Conservation (phyloP, 2,888 invertebrate species). For the Strigamia maritima region DNA sequence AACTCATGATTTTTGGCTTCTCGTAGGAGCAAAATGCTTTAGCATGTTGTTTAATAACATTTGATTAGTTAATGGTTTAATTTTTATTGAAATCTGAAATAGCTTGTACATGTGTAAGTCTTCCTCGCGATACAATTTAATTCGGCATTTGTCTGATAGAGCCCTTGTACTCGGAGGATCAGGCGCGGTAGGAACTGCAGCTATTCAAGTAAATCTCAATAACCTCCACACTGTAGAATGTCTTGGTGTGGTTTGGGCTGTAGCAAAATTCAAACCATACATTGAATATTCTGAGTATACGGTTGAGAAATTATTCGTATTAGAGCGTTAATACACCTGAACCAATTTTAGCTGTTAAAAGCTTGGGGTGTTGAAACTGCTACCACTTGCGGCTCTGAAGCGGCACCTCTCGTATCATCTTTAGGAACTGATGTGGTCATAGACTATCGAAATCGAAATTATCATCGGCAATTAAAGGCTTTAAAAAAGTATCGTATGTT, state of each 20-base stretch:
- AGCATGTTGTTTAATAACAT: too few relatives aligned
- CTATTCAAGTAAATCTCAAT: constrained; percentile 67
- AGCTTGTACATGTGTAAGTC: background rate
- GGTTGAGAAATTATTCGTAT: too few relatives aligned
- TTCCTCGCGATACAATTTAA: constrained; percentile 31
- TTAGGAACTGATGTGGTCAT: constrained; percentile 70
- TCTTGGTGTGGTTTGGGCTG: too few relatives aligned
- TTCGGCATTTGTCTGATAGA: constrained; percentile 48
- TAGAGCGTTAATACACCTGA: too few relatives aligned
- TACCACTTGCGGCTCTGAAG: constrained; percentile 71
- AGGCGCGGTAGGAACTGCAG: constrained; percentile 85
- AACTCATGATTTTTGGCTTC: too few relatives aligned
- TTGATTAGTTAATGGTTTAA: too few relatives aligned
- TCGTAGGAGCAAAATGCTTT: too few relatives aligned
- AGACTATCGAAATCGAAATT: constrained; percentile 68
- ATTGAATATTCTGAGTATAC: too few relatives aligned
- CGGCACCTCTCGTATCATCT: constrained; percentile 61
- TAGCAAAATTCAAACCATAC: too few relatives aligned
- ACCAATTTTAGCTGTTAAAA: constrained; percentile 61
- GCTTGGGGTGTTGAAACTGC: constrained; percentile 70
- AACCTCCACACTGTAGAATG: too few relatives aligned
- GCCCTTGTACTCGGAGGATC: constrained; percentile 82
- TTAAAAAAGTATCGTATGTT: constrained; percentile 42
- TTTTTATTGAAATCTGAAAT: too few relatives aligned
- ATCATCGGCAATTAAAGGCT: constrained; percentile 58